Evolutionary conservation across 2,888 invertebrate genomes (phyloP), one percentile per base, ranked within the genome.

Genomic region (Scaptomyza tumidula): DNA sequence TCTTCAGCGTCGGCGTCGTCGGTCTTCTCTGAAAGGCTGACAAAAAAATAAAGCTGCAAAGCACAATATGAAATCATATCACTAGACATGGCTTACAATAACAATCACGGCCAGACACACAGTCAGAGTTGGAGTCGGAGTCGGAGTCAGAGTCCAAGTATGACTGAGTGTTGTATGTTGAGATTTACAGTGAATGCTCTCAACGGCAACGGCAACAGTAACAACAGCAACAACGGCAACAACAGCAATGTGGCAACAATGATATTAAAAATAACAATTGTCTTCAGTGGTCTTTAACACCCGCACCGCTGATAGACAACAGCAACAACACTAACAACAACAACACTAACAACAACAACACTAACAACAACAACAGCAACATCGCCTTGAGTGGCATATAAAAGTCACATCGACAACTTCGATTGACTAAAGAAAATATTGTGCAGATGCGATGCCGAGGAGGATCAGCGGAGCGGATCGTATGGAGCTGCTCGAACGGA

Each of bases 81-180:
- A 88, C 89, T 88, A 88, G 88, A 88, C 87, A 75, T 86, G 89
- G 87, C 87, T 86, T 88, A 88, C 84, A 88, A 88, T 84, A 83
- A 86, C 87, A 83, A 80, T 62, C 61, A 67, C 31, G 57, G 49
- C 73, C 69, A 78, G 75, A 74, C 68, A 57, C 52, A 62, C 41
- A 37, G 44, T 31, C n/a, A 37, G 55, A 60, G 39, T 9, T 52
- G 31, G 66, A 66, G 58, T 16, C 44, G 9, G 54, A 61, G 59
- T 27, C 31, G 11, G 65, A 68, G 62, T 63, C 66, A 67, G 77
- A 68, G 72, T 56, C 88, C 83, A 82, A 82, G 87, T 77, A 68
- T 84, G 83, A 88, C 87, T 86, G 83, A 84, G 89, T 84, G 87
- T 75, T 57, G 55, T 71, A 63, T 68, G 71, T 62, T 68, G 75